Evolutionary conservation across 2,113 vertebrate genomes (phyloP).

Genomic region (Anolis carolinensis): DNA sequence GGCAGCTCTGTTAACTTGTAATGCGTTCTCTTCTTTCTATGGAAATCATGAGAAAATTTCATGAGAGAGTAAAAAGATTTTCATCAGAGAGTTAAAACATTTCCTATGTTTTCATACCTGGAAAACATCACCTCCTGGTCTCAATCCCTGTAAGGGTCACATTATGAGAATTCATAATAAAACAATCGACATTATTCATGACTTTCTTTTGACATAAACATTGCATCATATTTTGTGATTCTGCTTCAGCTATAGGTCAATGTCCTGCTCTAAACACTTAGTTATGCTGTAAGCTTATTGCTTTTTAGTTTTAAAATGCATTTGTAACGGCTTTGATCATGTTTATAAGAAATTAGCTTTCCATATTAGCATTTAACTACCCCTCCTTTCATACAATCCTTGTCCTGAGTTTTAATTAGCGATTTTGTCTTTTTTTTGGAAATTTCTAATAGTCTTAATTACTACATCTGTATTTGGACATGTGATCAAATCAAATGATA

Average conservation of each 20-base stretch:
- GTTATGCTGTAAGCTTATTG: background rate
- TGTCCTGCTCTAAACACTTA: background rate
- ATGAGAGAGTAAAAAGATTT: background rate
- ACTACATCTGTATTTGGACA: background rate
- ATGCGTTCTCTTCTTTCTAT: slow-evolving; percentile 78
- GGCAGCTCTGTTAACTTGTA: slow-evolving; percentile 59
- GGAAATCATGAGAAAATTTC: slow-evolving; percentile 62
- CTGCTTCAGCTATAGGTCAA: background rate
- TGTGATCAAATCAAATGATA: background rate
- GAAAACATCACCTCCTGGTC: background rate
- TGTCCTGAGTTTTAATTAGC: background rate
- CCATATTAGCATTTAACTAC: background rate
- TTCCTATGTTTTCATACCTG: background rate
- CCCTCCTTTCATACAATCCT: background rate
- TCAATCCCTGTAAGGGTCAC: slow-evolving; percentile 1
- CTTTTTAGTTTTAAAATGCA: background rate
- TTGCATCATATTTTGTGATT: background rate
- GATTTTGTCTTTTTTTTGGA: background rate
- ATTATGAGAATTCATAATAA: background rate
- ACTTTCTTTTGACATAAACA: background rate
- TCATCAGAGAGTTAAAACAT: slow-evolving; percentile 3
- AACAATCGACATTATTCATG: background rate
- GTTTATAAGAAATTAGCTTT: background rate
- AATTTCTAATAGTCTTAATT: background rate
- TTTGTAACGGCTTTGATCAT: background rate